Percentiles rank a stretch among this genome's conserved stretches.
phyloP scores from a whole-genome alignment of 2,888 invertebrate species.

The Cerceris ruficornis region DNA sequence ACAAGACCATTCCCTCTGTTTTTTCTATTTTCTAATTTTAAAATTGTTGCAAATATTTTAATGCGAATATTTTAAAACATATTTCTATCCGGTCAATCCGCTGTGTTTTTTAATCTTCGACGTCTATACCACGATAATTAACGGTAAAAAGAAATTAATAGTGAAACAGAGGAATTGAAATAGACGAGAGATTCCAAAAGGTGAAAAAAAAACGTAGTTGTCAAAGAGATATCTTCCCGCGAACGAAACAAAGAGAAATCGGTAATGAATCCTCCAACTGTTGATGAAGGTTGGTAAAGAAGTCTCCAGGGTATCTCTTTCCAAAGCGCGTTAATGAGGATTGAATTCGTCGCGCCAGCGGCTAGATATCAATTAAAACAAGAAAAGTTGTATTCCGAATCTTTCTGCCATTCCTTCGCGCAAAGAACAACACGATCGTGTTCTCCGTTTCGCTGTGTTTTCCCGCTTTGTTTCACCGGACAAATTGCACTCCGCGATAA shows the following conservation, averaged over 20 bases:
- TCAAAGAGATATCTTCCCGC: slow-evolving; percentile 28
- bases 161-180: background rate
- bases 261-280: slow-evolving; percentile 42
- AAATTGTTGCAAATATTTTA: too few relatives aligned
- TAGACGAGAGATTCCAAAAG: background rate
- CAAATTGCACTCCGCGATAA: too few relatives aligned
- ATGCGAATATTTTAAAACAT: too few relatives aligned
- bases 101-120: background rate
- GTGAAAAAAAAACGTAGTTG: background rate
- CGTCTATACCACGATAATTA: background rate
- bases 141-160: too few relatives aligned
- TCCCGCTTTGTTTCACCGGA: too few relatives aligned
- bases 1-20: too few relatives aligned
- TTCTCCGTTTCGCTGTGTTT: too few relatives aligned
- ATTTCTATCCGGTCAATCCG: too few relatives aligned
- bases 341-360: slow-evolving; percentile 37
- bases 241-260: slow-evolving; percentile 29
- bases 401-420: background rate
- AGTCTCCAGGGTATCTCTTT: slow-evolving; percentile 12
- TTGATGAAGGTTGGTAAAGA: slow-evolving; percentile 28
- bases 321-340: slow-evolving; percentile 49
- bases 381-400: slow-evolving; percentile 1
- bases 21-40: too few relatives aligned
- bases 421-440: too few relatives aligned
- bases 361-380: slow-evolving; percentile 51